Evolutionary conservation across 2,113 vertebrate species (phyloP), one percentile per base, ranked within the genome.

Genomic region (Baryphthengus martii): DNA sequence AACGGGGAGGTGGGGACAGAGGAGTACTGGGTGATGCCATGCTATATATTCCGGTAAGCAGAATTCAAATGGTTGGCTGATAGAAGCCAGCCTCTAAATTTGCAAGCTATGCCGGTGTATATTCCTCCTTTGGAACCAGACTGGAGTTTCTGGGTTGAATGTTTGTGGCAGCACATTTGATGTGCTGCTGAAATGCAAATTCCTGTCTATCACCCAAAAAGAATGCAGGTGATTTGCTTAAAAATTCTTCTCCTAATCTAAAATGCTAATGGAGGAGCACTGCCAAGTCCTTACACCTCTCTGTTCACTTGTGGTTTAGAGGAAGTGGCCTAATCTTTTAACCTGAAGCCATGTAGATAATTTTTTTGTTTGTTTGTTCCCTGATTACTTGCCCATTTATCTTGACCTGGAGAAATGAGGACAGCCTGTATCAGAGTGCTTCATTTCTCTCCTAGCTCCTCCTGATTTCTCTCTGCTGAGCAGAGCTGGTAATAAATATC

Each of bases 41-140:
- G 2, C 5, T 59, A 0, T 5, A 3, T 47, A 11, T 59, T 89
- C 29, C 2, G 6, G 17, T 42, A 13, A 63, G 33, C 44, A 76
- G 35, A 35, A 52, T 17, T 66, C 6, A 26, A 5, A 31, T 37
- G n/a, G 6, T 21, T 85, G 79, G 29, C 72, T 68, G 29, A 23
- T 4, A 31, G 17, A 79, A 33, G 28, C 47, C 33, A 29, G 7
- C 45, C 39, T 79, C 28, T 50, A 2, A 61, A 55, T 47, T 15
- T 31, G 33, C 15, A 23, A 83, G 23, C 20, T 42, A 0, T 59
- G 58, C 19, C 25, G 17, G 10, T 47, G 14, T 52, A 1, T 37
- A 13, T 77, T 49, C 53, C 63, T 74, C 1, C 9, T 59, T 63
- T 58, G 52, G 40, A 39, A 61, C 23, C 37, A 78, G 16, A 24